A percentile compares a stretch with the other conserved stretches of the same genome.
phyloP scores from a whole-genome alignment of 53 echinoderm and acorn worm species.

The Mesocentrotus franciscanus region DNA sequence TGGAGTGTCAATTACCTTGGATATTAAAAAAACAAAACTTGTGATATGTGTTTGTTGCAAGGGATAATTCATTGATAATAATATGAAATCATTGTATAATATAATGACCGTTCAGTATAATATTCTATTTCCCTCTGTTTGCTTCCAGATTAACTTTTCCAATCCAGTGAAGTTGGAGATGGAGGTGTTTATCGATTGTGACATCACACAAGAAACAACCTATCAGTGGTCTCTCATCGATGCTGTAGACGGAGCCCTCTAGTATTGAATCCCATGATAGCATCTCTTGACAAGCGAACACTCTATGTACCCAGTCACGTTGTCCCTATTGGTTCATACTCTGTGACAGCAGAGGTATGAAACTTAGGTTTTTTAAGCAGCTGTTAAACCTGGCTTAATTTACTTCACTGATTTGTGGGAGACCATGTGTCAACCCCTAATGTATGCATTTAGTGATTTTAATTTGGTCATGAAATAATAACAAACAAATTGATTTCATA shows the following conservation, averaged over 20 bases:
- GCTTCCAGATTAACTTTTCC: constrained; percentile 75
- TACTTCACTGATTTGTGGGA: no score
- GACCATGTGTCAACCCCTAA: no score
- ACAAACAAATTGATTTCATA: no score
- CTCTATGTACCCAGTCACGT: constrained; percentile 77
- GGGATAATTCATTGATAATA: not conserved
- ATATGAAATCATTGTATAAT: not conserved
- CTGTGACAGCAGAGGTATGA: constrained; percentile 76
- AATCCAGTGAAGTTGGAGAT: constrained; percentile 81
- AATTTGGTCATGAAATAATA: no score
- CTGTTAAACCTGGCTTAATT: no score
- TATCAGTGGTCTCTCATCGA: constrained; percentile 79
- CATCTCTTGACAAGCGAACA: constrained; percentile 76
- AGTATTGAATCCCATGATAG: constrained; percentile 36
- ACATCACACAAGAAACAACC: constrained; percentile 71
- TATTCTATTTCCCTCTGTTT: not conserved
- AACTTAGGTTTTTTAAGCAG: not conserved
- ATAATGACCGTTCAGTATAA: not conserved
- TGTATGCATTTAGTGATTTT: no score
- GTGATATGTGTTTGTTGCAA: no score
- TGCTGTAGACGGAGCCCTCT: constrained; percentile 59
- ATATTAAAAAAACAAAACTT: no score
- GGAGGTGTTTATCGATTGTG: constrained; percentile 82
- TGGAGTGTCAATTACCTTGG: no score
- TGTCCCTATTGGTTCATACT: constrained; percentile 75